A percentile compares a stretch with the other conserved stretches of the same genome.
Conservation (phyloP, 2,888 invertebrate species). For the Sicus ferrugineus region DNA sequence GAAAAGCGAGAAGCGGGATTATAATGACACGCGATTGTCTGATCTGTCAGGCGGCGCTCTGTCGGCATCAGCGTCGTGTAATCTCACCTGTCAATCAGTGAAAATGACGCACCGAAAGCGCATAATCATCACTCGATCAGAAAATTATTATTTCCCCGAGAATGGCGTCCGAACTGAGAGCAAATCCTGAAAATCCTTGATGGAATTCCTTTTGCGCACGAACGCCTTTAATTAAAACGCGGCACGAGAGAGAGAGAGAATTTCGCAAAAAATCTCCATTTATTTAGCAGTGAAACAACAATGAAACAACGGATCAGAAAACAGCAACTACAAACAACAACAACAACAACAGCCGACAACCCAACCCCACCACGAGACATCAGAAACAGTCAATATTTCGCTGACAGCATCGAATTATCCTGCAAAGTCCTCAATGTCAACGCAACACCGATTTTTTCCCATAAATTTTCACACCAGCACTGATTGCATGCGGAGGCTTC, state of each 20-base stretch:
- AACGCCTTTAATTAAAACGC: conserved; percentile 12
- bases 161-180: no score
- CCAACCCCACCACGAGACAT: no score
- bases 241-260: conserved; percentile 5
- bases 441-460: not conserved
- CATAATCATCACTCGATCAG: no score
- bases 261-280: conserved; percentile 23
- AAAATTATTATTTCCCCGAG: no score
- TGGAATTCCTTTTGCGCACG: not conserved
- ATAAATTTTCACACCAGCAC: not conserved
- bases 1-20: no score
- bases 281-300: conserved; percentile 7
- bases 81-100: no score
- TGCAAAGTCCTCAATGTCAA: conserved; percentile 14
- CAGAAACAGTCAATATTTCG: conserved; percentile 12
- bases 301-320: not conserved
- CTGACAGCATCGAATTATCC: conserved; percentile 20
- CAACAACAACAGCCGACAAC: conserved; percentile 23
- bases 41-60: no score
- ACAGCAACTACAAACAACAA: not conserved
- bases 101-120: no score
- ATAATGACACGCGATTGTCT: no score
- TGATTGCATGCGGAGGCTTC: conserved; percentile 4
- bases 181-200: not conserved
- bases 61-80: no score